phyloP scores from a whole-genome alignment of 2,888 invertebrate species.

The Pandemis heparana region DNA sequence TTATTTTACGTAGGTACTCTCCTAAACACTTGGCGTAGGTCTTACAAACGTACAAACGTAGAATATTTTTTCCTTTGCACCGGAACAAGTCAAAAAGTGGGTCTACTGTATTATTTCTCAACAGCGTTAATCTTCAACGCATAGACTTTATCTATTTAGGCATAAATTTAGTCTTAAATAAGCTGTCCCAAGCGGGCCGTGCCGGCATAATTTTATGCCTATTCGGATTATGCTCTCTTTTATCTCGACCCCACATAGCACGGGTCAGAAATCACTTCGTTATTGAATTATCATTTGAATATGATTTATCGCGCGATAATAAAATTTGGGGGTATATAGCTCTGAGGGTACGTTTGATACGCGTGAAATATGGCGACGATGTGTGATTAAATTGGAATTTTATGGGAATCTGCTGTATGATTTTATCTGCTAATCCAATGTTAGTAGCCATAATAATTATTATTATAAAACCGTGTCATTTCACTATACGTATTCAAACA shows the following conservation, averaged over 20 bases:
- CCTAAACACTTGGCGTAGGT: not conserved
- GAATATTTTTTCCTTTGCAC: not conserved
- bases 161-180: slow-evolving; percentile 74
- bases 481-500: not conserved
- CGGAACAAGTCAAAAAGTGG: not conserved
- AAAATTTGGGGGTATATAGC: slow-evolving; percentile 72
- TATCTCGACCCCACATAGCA: slow-evolving; percentile 67
- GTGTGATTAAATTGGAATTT: slow-evolving; percentile 33
- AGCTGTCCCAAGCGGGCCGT: slow-evolving; percentile 68
- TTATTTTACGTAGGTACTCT: too few species aligned
- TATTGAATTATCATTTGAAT: slow-evolving; percentile 85
- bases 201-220: slow-evolving; percentile 76
- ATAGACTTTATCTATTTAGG: slow-evolving; percentile 64
- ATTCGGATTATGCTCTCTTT: slow-evolving; percentile 74
- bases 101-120: slow-evolving; percentile 34
- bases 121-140: slow-evolving; percentile 31
- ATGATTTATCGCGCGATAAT: slow-evolving; percentile 76
- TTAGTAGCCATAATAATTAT: not conserved
- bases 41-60: too few species aligned
- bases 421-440: slow-evolving; percentile 20
- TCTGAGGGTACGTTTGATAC: slow-evolving; percentile 71
- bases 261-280: slow-evolving; percentile 75
- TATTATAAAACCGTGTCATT: not conserved
- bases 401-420: slow-evolving; percentile 13
- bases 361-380: slow-evolving; percentile 41